These are phyloP conservation scores for Chiridota heheva DNA, from an alignment of 35 echinoderm and acorn worm species.

Conservation along the genomic window DNA sequence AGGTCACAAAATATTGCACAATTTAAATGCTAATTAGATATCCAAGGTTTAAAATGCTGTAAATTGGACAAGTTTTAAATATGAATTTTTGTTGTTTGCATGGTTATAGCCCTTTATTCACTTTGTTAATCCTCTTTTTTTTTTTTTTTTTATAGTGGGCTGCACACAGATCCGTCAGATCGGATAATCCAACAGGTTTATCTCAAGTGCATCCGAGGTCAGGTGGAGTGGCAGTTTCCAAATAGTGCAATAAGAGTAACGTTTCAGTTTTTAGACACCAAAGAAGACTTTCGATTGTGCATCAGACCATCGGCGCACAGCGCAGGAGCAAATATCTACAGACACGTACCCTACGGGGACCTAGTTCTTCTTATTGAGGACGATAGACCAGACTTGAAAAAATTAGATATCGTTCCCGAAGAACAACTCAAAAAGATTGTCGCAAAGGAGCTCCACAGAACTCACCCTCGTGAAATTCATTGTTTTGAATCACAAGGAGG, in stretches of 20 bases:
- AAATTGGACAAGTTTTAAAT: too few species aligned
- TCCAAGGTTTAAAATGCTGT: too few species aligned
- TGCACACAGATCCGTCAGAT: conserved; percentile 26
- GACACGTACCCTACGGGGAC: conserved; percentile 33
- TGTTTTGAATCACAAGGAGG: conserved; percentile 58
- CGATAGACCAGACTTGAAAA: conserved; percentile 3
- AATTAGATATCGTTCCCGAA: conserved; percentile 12
- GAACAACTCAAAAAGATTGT: not conserved
- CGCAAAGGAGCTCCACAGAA: conserved; percentile 18
- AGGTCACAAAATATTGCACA: too few species aligned
- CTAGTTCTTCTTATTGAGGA: not conserved
- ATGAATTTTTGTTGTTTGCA: too few species aligned
- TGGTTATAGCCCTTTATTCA: too few species aligned
- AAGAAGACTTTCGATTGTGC: conserved; percentile 42
- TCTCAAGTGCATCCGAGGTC: conserved; percentile 46
- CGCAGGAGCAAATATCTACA: conserved; percentile 47
- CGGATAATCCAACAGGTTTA: conserved; percentile 45
- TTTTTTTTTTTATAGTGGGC: conserved; percentile 45
- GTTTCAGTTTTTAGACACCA: conserved; percentile 36
- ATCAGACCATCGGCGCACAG: conserved; percentile 23
- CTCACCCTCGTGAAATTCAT: conserved; percentile 34
- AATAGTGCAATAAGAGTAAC: conserved; percentile 58
- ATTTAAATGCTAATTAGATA: too few species aligned
- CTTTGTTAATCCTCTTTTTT: not conserved
- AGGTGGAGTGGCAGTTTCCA: conserved; percentile 46